Evolutionary conservation across 1,140 invertebrate genomes (phyloP).

Genomic region (Pinna nobilis): DNA sequence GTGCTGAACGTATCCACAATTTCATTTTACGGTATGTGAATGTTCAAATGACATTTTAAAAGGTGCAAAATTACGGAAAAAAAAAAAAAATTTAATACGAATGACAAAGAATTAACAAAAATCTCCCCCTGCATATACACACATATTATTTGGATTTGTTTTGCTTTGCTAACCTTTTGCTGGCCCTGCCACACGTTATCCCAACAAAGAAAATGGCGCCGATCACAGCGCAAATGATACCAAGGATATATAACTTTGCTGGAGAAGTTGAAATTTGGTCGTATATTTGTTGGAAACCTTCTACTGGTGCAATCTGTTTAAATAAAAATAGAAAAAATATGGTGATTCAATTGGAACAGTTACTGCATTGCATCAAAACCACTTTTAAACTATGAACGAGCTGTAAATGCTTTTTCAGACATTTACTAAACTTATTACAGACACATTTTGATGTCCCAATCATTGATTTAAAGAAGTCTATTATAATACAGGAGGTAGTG

Average conservation of each 20-base stretch:
- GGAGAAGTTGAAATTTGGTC: constrained; percentile 83
- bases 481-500: too few relatives aligned
- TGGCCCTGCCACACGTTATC: constrained; percentile 87
- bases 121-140: too few relatives aligned
- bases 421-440: not conserved
- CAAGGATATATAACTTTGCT: constrained; percentile 83
- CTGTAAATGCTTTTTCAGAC: not conserved
- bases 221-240: constrained; percentile 80
- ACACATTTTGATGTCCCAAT: too few relatives aligned
- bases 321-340: constrained; percentile 39
- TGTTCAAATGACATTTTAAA: too few relatives aligned
- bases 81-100: too few relatives aligned
- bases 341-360: not conserved
- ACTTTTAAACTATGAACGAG: not conserved
- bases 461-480: too few relatives aligned
- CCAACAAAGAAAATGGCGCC: constrained; percentile 87
- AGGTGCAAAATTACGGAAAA: too few relatives aligned
- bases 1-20: too few relatives aligned
- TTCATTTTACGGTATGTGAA: too few relatives aligned
- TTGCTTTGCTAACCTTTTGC: constrained; percentile 78
- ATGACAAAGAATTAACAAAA: too few relatives aligned
- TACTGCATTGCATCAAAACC: not conserved
- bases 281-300: constrained; percentile 84
- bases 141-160: constrained; percentile 42
- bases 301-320: constrained; percentile 77